Conservation (phyloP, 2,888 invertebrate species). For the Drosophila phalerata region DNA sequence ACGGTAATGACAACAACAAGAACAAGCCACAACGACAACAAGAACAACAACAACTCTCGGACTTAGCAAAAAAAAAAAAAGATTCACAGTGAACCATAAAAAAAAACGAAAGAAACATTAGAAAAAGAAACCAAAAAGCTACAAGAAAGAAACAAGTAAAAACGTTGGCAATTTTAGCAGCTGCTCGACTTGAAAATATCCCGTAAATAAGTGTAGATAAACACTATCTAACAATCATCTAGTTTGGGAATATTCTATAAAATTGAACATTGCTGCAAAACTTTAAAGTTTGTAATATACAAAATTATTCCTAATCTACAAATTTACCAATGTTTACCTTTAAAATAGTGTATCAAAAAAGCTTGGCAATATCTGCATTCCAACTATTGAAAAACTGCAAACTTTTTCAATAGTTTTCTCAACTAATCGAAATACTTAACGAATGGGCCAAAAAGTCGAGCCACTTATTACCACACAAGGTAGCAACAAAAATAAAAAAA, state of each 20-base stretch:
- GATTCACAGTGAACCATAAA: constrained; percentile 20
- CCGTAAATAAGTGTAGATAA: neutral
- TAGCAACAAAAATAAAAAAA: constrained; percentile 39
- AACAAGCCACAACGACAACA: constrained; percentile 15
- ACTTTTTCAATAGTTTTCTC: constrained; percentile 10
- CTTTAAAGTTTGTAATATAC: too few species aligned
- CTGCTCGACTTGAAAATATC: constrained; percentile 4
- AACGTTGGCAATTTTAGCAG: constrained; percentile 13
- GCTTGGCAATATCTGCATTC: neutral
- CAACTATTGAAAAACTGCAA: constrained; percentile 2
- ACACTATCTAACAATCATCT: neutral
- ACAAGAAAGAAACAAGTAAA: constrained; percentile 30
- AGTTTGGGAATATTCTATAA: too few species aligned
- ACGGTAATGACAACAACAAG: constrained; percentile 64
- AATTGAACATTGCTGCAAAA: too few species aligned
- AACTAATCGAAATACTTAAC: constrained; percentile 29
- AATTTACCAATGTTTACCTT: too few species aligned
- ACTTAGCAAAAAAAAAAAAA: constrained; percentile 45
- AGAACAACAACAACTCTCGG: constrained; percentile 12
- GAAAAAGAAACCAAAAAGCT: constrained; percentile 33
- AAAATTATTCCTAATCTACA: too few species aligned
- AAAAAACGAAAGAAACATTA: constrained; percentile 19
- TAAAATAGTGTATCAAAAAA: neutral
- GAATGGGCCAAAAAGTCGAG: constrained; percentile 35
- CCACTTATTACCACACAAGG: constrained; percentile 60